A percentile compares a stretch with the other conserved stretches of the same genome.
phyloP scores from a whole-genome alignment of 2,888 invertebrate genomes.

The Teinopalpus imperialis region DNA sequence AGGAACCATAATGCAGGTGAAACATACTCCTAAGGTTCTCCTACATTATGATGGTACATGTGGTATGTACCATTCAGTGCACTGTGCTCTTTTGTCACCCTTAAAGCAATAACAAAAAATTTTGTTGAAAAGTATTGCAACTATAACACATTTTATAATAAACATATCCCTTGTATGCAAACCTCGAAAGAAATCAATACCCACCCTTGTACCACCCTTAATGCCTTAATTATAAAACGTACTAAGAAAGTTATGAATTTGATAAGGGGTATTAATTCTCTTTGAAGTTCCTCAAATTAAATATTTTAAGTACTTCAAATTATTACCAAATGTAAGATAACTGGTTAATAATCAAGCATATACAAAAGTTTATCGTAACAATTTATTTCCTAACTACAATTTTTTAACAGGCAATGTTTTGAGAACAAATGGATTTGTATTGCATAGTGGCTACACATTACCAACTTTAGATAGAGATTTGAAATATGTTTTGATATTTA shows the following conservation, averaged over 20 bases:
- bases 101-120: no score
- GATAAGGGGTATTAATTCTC: conserved; percentile 20
- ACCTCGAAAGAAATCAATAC: conserved; percentile 14
- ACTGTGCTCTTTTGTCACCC: no score
- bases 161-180: neutral
- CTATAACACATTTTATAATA: neutral
- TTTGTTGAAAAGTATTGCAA: neutral
- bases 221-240: conserved; percentile 20
- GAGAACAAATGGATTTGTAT: neutral
- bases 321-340: no score
- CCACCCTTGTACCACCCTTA: neutral
- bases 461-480: no score
- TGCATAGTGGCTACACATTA: no score
- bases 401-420: neutral
- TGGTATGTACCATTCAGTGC: no score
- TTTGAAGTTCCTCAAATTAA: neutral
- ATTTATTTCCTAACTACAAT: neutral
- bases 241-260: conserved; percentile 21
- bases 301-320: no score
- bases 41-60: no score
- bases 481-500: no score
- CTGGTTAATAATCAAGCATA: conserved; percentile 1
- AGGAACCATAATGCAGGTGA: no score
- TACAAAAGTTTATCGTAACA: neutral
- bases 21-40: no score